Conservation (phyloP, 1,140 invertebrate species). For the Sycophila sp. region DNA sequence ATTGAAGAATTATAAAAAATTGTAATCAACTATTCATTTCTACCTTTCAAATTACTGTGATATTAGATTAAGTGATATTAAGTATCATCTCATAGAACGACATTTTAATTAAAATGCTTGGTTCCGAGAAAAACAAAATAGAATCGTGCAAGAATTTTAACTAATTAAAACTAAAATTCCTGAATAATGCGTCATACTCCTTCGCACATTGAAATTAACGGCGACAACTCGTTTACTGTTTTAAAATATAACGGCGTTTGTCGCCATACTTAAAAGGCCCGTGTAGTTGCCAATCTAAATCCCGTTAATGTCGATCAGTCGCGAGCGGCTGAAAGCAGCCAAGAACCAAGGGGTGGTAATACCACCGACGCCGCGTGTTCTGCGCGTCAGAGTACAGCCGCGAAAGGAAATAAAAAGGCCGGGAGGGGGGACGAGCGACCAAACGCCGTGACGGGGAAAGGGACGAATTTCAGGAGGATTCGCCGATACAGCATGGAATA, state of each 20-base stretch:
- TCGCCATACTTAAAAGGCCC: neutral
- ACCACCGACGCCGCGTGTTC: neutral
- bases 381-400: neutral
- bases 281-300: slow-evolving; percentile 29
- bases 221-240: no score
- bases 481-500: slow-evolving; percentile 16
- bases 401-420: no score
- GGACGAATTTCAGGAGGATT: slow-evolving; percentile 4
- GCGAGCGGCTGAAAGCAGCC: neutral
- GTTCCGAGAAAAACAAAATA: neutral
- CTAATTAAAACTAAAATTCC: slow-evolving; percentile 2
- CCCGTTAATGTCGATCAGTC: slow-evolving; percentile 20
- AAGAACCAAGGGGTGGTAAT: neutral
- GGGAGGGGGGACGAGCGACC: neutral
- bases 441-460: slow-evolving; percentile 8
- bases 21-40: no score
- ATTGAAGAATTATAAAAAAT: no score
- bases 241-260: neutral
- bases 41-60: no score
- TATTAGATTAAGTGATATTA: no score
- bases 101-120: no score
- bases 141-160: neutral
- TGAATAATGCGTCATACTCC: no score
- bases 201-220: no score
- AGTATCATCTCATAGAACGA: no score